Evolutionary conservation across 2,113 vertebrate genomes (phyloP).

Genomic region (Parotia lawesii): DNA sequence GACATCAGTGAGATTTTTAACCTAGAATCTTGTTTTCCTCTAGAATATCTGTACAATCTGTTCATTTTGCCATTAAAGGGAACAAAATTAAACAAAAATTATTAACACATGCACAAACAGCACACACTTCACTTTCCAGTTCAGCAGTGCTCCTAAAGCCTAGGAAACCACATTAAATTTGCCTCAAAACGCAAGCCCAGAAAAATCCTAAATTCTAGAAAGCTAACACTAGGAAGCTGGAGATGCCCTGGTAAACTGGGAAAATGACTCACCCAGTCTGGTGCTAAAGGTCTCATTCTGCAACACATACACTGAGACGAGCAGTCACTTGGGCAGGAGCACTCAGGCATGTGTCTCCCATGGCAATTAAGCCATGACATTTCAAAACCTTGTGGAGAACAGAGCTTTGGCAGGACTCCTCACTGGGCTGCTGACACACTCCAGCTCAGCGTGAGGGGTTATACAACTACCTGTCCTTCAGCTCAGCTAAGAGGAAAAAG

Average conservation of each 20-base stretch:
- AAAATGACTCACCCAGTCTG: background rate
- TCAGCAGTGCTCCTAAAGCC: background rate
- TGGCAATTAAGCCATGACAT: background rate
- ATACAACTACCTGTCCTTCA: background rate
- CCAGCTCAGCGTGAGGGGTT: background rate
- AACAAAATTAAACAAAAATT: background rate
- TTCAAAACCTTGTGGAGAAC: background rate
- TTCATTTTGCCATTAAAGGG: background rate
- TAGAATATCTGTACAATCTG: background rate
- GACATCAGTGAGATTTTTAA: background rate
- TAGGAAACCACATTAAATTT: background rate
- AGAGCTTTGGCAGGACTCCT: background rate
- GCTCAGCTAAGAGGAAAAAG: background rate
- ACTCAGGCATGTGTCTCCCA: background rate
- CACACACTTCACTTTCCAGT: background rate
- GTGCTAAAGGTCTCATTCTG: background rate
- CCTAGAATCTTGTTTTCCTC: background rate
- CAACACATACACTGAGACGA: rapidly evolving
- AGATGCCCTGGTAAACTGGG: background rate
- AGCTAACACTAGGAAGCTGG: rapidly evolving
- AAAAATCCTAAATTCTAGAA: background rate
- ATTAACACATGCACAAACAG: background rate
- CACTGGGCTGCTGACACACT: background rate
- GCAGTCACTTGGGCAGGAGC: background rate
- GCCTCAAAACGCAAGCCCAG: background rate